These are phyloP conservation scores for Lacerta viridis DNA, from an alignment of 2,797 vertebrate genomes.

Conservation along the genomic window DNA sequence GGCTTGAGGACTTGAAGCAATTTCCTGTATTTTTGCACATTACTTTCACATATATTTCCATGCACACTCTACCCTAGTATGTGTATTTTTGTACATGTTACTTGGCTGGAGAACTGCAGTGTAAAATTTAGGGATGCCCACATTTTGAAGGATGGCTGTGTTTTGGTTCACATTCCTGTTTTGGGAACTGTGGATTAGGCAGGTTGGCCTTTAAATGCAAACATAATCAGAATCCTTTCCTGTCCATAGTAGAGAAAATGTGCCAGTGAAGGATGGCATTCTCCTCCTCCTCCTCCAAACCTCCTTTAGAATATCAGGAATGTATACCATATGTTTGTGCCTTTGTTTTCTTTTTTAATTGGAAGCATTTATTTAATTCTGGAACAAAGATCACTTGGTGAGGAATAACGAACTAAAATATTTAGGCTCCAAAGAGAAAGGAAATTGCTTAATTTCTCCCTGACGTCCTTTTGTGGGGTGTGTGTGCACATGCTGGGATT, in stretches of 20 bases:
- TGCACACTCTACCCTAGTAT: no score
- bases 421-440: constrained; percentile 31
- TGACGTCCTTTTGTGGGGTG: constrained; percentile 38
- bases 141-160: no score
- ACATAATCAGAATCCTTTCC: no score
- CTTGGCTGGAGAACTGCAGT: no score
- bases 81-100: no score
- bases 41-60: no score
- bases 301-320: constrained; percentile 4
- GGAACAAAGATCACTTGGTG: not conserved
- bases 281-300: not conserved
- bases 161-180: no score
- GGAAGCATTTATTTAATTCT: constrained; percentile 44
- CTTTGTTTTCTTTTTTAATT: constrained; percentile 4
- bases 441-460: constrained; percentile 44
- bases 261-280: not conserved
- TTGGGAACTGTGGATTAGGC: no score
- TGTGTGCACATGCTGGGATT: not conserved
- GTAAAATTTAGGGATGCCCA: no score
- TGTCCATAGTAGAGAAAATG: not conserved
- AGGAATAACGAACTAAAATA: constrained; percentile 42
- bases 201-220: no score
- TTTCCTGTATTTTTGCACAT: no score
- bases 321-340: constrained; percentile 25
- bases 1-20: no score